Percentiles rank a stretch among this genome's conserved stretches.
Evolutionary conservation across 2,113 vertebrate species (phyloP).

Genomic region (Alouatta palliata): DNA sequence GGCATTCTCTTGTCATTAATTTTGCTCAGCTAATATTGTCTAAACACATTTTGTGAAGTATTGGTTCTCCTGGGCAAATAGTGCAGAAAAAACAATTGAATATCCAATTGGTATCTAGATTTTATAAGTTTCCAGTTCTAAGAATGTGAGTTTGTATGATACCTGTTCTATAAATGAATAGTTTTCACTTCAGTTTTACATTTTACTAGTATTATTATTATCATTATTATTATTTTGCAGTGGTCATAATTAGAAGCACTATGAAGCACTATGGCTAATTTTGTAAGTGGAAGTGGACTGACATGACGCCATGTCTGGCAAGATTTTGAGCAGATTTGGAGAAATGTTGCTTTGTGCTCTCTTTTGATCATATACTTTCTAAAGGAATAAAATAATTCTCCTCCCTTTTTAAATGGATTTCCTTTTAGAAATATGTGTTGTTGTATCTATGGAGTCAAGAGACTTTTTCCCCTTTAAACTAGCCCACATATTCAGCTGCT

Average conservation of each 20-base stretch:
- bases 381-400: neutral
- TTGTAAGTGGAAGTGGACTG: neutral
- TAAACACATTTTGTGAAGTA: neutral
- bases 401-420: neutral
- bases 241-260: neutral
- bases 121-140: neutral
- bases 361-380: neutral
- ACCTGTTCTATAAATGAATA: neutral
- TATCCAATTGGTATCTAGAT: neutral
- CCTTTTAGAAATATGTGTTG: neutral
- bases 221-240: neutral
- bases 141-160: neutral
- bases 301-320: neutral
- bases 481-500: neutral
- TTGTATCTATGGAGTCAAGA: neutral
- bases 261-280: neutral
- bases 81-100: neutral
- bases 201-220: neutral
- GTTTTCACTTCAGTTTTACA: neutral
- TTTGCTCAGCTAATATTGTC: neutral
- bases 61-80: neutral
- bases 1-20: conserved; percentile 27
- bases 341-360: neutral
- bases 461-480: neutral
- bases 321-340: neutral